phyloP scores from a whole-genome alignment of 92 coral and sea anemone genomes.

The Metridium senile region DNA sequence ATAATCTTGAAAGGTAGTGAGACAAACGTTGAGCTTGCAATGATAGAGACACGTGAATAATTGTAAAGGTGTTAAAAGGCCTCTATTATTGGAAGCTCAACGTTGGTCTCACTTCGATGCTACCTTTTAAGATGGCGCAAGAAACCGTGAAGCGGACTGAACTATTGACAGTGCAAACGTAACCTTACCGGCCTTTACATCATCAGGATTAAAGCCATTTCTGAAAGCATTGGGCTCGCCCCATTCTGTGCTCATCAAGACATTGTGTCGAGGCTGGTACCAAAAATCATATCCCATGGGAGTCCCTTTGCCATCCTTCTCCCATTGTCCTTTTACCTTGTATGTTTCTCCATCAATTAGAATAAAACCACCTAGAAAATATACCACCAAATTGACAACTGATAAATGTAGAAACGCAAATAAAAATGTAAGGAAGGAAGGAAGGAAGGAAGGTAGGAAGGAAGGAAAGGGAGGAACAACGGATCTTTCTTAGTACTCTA shows the following conservation, averaged over 20 bases:
- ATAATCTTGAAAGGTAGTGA: too few relatives aligned
- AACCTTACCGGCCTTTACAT: slow-evolving; percentile 78
- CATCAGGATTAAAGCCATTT: slow-evolving; percentile 80
- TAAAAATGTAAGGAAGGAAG: not conserved
- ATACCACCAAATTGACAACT: not conserved
- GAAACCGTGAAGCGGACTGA: too few relatives aligned
- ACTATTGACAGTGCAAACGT: too few relatives aligned
- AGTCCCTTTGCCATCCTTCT: slow-evolving; percentile 57
- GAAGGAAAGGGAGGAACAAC: not conserved
- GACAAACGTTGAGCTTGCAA: too few relatives aligned
- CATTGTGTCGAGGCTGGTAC: slow-evolving; percentile 98
- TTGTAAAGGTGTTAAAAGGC: too few relatives aligned
- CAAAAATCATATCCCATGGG: slow-evolving; percentile 96
- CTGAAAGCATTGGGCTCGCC: slow-evolving; percentile 81
- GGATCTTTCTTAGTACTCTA: not conserved
- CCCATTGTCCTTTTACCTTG: slow-evolving; percentile 94
- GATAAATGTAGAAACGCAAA: not conserved
- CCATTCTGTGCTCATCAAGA: slow-evolving; percentile 95
- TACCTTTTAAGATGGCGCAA: too few relatives aligned
- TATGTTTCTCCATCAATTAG: slow-evolving; percentile 94
- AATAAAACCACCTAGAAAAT: slow-evolving; percentile 76
- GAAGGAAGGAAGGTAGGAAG: not conserved
- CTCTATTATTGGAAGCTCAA: too few relatives aligned
- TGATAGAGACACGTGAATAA: too few relatives aligned
- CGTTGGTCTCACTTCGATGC: too few relatives aligned